phyloP scores from a whole-genome alignment of 1,140 invertebrate genomes.

The Atopsyche davidsoni region DNA sequence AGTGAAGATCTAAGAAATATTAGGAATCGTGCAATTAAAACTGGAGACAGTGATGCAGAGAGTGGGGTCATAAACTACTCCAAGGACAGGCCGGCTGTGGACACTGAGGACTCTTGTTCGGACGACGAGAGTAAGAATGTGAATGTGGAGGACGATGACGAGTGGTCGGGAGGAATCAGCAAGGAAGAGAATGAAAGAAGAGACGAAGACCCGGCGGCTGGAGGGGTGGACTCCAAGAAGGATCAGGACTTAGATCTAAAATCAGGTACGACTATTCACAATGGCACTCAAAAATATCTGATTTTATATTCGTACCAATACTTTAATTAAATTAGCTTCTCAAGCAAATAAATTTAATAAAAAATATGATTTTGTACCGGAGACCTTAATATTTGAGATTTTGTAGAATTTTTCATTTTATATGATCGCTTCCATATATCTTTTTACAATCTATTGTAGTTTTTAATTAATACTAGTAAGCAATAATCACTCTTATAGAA shows the following conservation, averaged over 20 bases:
- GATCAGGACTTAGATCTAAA: constrained; percentile 21
- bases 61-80: constrained; percentile 29
- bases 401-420: no score
- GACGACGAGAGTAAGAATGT: constrained; percentile 30
- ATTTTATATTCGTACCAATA: no score
- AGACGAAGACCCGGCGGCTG: constrained; percentile 14
- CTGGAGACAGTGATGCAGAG: constrained; percentile 22
- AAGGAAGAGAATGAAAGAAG: constrained; percentile 18
- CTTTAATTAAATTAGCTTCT: no score
- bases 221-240: constrained; percentile 16
- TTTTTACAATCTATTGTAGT: no score
- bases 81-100: constrained; percentile 25
- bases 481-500: no score
- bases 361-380: neutral
- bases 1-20: constrained; percentile 8
- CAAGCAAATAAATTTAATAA: no score
- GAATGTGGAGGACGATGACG: constrained; percentile 29
- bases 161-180: constrained; percentile 23
- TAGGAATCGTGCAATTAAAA: no score
- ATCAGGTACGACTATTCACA: constrained; percentile 16
- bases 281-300: no score
- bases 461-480: no score
- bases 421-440: no score
- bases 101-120: constrained; percentile 21
- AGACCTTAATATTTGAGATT: neutral